Percentiles rank a stretch among this genome's conserved stretches.
Evolutionary conservation across 2,888 invertebrate species (phyloP).

Genomic region (Ecliptopera silaceata): DNA sequence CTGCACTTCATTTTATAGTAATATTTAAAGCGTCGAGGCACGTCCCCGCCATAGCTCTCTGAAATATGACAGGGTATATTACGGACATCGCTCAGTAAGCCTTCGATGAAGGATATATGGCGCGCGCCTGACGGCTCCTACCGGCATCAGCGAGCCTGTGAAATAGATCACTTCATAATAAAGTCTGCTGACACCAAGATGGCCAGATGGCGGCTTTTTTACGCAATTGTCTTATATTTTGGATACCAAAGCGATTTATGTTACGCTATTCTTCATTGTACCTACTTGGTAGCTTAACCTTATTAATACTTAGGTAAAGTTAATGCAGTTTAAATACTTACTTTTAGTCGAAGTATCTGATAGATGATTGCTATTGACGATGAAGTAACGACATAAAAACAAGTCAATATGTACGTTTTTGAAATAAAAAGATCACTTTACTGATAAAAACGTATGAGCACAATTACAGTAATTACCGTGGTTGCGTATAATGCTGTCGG

Average conservation of each 20-base stretch:
- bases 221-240: neutral
- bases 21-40: conserved; percentile 46
- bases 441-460: conserved; percentile 2
- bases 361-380: neutral
- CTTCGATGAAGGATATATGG: conserved; percentile 74
- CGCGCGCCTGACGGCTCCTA: conserved; percentile 60
- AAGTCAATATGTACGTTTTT: neutral
- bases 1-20: conserved; percentile 28
- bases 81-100: conserved; percentile 63
- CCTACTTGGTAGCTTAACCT: too few species aligned
- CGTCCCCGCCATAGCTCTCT: conserved; percentile 71
- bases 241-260: too few species aligned
- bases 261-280: too few species aligned
- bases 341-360: too few species aligned
- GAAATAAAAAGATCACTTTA: neutral
- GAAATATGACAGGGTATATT: conserved; percentile 67
- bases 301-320: too few species aligned
- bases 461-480: conserved; percentile 7
- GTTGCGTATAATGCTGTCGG: conserved; percentile 5
- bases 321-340: too few species aligned
- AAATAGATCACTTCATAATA: neutral
- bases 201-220: neutral
- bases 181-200: neutral
- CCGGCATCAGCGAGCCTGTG: neutral
- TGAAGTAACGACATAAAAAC: neutral